phyloP scores from a whole-genome alignment of 1,140 invertebrate genomes.

The Musca vetustissima region DNA sequence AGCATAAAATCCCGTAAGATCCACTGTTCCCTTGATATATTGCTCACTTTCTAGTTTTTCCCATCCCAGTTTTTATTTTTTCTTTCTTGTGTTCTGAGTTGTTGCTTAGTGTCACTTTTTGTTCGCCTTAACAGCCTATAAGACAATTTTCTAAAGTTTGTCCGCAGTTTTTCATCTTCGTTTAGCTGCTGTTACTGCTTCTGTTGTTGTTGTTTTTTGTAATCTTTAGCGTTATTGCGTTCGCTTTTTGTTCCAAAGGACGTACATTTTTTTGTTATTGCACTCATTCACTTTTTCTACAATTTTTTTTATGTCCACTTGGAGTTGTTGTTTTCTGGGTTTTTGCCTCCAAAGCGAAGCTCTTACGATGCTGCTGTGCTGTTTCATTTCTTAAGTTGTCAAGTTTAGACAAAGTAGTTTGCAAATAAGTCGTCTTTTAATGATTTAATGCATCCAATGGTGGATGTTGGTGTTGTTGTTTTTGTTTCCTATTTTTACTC shows the following conservation, averaged over 20 bases:
- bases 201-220: conserved; percentile 12
- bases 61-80: too few relatives aligned
- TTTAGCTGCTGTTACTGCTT: neutral
- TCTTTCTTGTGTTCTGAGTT: too few relatives aligned
- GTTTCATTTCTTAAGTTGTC: conserved; percentile 22
- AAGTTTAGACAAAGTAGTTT: conserved; percentile 24
- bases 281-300: neutral
- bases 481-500: neutral
- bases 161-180: neutral
- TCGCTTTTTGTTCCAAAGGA: neutral
- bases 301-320: neutral
- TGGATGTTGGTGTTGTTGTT: too few relatives aligned
- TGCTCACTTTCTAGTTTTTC: too few relatives aligned
- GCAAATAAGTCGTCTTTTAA: conserved; percentile 24
- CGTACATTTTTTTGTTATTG: neutral
- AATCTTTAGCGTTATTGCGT: conserved; percentile 21
- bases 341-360: neutral
- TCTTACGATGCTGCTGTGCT: neutral
- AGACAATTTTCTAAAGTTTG: too few relatives aligned
- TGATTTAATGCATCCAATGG: conserved; percentile 20
- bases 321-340: neutral
- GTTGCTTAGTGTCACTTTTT: too few relatives aligned
- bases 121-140: too few relatives aligned
- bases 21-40: too few relatives aligned
- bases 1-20: too few relatives aligned